These are phyloP conservation scores for Periophthalmodon schlosseri DNA, from an alignment of 2,113 vertebrate species.

Conservation along the genomic window DNA sequence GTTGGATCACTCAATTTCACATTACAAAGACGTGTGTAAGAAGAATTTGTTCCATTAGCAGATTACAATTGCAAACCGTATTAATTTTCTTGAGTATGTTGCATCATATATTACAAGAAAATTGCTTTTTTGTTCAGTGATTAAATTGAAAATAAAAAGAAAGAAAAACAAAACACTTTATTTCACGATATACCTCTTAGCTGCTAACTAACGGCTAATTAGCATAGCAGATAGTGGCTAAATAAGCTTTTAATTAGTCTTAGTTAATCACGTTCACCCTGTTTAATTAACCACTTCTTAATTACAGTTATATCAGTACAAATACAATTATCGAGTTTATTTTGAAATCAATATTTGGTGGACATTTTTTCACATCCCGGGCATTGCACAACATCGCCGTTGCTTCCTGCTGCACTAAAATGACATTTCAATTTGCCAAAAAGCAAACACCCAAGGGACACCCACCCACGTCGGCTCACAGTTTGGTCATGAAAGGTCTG, in stretches of 20 bases:
- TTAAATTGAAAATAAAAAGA: too few species aligned
- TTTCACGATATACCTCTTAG: too few species aligned
- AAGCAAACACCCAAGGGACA: neutral
- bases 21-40: neutral
- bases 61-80: neutral
- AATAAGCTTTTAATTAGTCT: too few species aligned
- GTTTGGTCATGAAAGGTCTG: neutral
- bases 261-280: too few species aligned
- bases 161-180: too few species aligned
- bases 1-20: neutral
- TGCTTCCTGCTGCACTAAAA: neutral
- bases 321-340: too few species aligned
- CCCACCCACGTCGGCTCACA: neutral
- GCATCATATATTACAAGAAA: neutral
- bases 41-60: constrained; percentile 1
- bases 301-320: too few species aligned
- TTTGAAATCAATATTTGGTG: neutral
- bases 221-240: too few species aligned
- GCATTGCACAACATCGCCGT: neutral
- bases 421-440: neutral
- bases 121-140: neutral
- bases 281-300: too few species aligned
- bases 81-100: neutral
- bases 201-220: too few species aligned
- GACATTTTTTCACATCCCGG: neutral